A percentile compares a stretch with the other conserved stretches of the same genome.
Evolutionary conservation across 2,113 vertebrate genomes (phyloP).

Genomic region (Charadrius vociferus): DNA sequence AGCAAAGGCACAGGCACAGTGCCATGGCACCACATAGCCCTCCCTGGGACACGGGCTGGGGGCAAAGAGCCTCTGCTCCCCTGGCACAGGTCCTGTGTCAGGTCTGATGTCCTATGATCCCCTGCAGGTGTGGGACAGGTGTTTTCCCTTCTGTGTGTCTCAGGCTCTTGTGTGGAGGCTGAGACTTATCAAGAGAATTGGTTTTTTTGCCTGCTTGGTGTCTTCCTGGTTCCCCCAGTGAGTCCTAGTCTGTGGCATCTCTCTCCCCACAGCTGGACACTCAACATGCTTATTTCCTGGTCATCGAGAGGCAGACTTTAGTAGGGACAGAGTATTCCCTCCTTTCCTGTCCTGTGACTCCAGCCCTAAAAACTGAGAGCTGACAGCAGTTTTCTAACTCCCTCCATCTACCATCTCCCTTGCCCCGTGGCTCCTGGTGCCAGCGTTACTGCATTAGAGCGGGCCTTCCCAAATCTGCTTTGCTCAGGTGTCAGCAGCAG

Average conservation of each 20-base stretch:
- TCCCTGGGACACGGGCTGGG: background rate
- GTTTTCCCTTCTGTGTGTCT: background rate
- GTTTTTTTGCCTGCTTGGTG: background rate
- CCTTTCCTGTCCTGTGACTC: background rate
- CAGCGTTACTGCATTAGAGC: fast-evolving
- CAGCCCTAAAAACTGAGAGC: background rate
- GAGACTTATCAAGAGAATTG: background rate
- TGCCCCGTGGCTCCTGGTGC: background rate
- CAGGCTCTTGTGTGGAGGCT: background rate
- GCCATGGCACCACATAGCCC: background rate
- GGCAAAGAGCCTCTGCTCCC: background rate
- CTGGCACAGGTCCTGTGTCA: background rate
- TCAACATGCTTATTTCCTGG: background rate
- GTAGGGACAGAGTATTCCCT: background rate
- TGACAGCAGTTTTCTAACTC: background rate
- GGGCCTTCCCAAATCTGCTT: background rate
- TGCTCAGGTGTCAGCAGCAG: background rate
- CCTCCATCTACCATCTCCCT: background rate
- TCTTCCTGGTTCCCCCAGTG: background rate
- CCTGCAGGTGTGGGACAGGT: background rate
- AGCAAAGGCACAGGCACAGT: background rate
- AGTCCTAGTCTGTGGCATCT: background rate
- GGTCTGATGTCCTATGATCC: background rate
- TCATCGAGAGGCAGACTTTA: background rate
- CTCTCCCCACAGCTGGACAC: background rate